These are phyloP conservation scores for Pomatorhinus ruficollis DNA, from an alignment of 2,113 vertebrate genomes.

Conservation along the genomic window DNA sequence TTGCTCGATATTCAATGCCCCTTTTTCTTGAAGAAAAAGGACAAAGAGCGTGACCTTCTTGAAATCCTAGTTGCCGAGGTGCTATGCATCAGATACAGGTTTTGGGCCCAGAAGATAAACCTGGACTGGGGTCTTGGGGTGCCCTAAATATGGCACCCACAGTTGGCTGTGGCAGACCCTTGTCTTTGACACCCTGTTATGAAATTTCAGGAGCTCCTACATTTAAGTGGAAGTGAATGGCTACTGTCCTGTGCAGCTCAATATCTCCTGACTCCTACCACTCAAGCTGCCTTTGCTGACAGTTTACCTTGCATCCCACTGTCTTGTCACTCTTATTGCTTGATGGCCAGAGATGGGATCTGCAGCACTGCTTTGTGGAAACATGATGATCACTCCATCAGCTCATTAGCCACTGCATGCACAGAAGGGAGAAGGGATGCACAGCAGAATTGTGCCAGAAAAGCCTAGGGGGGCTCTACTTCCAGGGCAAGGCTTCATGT, in stretches of 20 bases:
- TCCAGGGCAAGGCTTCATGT: rapidly evolving
- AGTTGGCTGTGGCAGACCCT: background rate
- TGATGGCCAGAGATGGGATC: background rate
- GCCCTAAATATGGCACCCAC: background rate
- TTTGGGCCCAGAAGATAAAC: background rate
- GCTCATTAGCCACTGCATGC: background rate
- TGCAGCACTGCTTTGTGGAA: background rate
- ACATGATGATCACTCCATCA: background rate
- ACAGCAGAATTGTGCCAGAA: background rate
- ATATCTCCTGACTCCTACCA: background rate
- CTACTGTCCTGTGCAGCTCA: background rate
- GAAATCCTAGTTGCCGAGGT: background rate
- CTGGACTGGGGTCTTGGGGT: background rate
- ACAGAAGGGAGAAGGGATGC: background rate
- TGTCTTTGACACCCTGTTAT: background rate
- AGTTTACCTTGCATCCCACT: background rate
- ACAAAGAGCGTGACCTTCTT: background rate
- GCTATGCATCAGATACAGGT: background rate
- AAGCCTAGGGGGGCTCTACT: background rate
- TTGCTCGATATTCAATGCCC: background rate
- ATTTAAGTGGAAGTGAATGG: background rate
- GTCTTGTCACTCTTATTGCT: background rate
- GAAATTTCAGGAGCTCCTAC: background rate
- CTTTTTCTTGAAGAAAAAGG: background rate
- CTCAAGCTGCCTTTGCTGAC: background rate